These are phyloP conservation scores for Discoglossus pictus DNA, from an alignment of 2,797 vertebrate species.

Conservation along the genomic window DNA sequence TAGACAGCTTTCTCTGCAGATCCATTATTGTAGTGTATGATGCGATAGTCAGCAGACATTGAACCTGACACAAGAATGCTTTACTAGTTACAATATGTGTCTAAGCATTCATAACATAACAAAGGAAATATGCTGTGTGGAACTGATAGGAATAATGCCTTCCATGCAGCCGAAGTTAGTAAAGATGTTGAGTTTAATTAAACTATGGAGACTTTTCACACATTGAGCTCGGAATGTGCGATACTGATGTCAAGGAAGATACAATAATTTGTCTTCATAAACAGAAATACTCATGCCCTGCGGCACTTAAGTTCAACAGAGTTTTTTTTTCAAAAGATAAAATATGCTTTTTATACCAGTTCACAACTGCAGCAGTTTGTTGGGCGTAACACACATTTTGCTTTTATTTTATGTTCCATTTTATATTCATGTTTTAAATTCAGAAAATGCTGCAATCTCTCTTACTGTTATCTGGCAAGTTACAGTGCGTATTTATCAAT, in stretches of 20 bases:
- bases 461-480: no score
- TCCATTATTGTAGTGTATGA: no score
- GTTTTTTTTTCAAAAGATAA: constrained; percentile 25
- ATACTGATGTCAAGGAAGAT: constrained; percentile 16
- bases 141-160: background rate
- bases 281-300: constrained; percentile 7
- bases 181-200: constrained; percentile 8
- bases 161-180: background rate
- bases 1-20: no score
- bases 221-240: constrained; percentile 20
- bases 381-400: no score
- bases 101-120: background rate
- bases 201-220: constrained; percentile 1
- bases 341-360: constrained; percentile 37
- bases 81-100: constrained; percentile 5
- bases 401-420: no score
- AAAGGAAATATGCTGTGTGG: background rate
- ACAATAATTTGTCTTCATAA: constrained; percentile 30
- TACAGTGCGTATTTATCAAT: no score
- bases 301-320: constrained; percentile 18
- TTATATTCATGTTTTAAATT: no score
- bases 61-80: constrained; percentile 3
- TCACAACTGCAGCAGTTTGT: background rate
- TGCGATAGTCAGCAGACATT: constrained; percentile 6
- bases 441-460: no score